Evolutionary conservation across 1,140 invertebrate species (phyloP).

Genomic region (Battus philenor): DNA sequence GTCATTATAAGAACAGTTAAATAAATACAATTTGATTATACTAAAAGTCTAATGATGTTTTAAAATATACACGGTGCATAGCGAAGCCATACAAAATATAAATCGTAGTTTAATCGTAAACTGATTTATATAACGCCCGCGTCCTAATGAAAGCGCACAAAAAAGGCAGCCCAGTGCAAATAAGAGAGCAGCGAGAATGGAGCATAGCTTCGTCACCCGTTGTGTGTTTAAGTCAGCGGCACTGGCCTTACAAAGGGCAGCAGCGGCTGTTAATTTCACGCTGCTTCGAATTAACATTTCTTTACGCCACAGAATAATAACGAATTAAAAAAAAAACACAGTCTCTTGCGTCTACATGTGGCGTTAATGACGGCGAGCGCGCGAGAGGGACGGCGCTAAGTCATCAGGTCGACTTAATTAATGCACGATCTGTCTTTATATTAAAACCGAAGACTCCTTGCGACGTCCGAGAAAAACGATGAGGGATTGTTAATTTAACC

Average conservation of each 20-base stretch:
- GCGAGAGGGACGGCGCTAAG: slow-evolving; percentile 47
- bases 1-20: too few species aligned
- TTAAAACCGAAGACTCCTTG: slow-evolving; percentile 56
- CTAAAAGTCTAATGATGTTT: too few species aligned
- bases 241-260: slow-evolving; percentile 68
- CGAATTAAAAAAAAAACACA: slow-evolving; percentile 65
- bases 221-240: slow-evolving; percentile 71
- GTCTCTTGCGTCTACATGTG: slow-evolving; percentile 66
- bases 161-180: slow-evolving; percentile 66
- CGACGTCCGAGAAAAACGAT: slow-evolving; percentile 31
- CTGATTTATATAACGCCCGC: slow-evolving; percentile 46
- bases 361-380: slow-evolving; percentile 60
- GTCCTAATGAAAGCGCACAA: slow-evolving; percentile 59
- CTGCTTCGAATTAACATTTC: slow-evolving; percentile 76
- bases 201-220: slow-evolving; percentile 64
- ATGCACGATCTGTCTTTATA: slow-evolving; percentile 72
- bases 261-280: slow-evolving; percentile 75
- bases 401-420: slow-evolving; percentile 72
- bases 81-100: too few species aligned
- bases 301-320: slow-evolving; percentile 75
- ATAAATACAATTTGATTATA: too few species aligned
- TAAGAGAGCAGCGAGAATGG: slow-evolving; percentile 62
- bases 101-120: slow-evolving; percentile 42
- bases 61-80: too few species aligned
- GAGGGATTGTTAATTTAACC: slow-evolving; percentile 10